phyloP scores from a whole-genome alignment of 2,113 vertebrate genomes.

The Tylochromis polylepis region DNA sequence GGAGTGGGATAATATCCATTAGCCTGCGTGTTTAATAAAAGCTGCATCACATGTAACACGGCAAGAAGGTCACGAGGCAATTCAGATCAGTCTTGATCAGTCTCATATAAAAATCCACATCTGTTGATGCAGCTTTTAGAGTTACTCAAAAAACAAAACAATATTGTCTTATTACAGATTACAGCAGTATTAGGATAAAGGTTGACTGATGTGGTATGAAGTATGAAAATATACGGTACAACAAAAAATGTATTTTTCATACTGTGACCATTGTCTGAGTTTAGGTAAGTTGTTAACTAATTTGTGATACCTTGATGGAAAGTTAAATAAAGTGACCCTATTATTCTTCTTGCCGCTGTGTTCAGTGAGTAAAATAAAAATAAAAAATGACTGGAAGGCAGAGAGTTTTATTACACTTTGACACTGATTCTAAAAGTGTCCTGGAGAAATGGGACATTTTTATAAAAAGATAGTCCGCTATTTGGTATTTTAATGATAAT shows the following conservation, averaged over 20 bases:
- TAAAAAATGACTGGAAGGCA: neutral
- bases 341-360: fast-evolving
- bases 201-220: neutral
- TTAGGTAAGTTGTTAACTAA: neutral
- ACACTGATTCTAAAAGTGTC: neutral
- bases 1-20: neutral
- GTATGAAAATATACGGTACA: neutral
- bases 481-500: neutral
- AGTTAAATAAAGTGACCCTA: neutral
- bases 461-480: neutral
- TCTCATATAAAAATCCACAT: neutral
- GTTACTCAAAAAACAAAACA: neutral
- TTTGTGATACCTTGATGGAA: neutral
- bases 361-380: neutral
- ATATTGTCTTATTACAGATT: neutral
- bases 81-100: neutral
- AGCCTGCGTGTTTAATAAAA: neutral
- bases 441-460: neutral
- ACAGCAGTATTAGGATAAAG: neutral
- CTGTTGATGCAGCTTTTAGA: neutral
- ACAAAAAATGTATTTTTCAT: neutral
- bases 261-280: neutral
- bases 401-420: neutral
- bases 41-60: neutral
- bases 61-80: neutral